Percentiles rank a stretch among this genome's conserved stretches.
Evolutionary conservation across 2,797 vertebrate genomes (phyloP).

Genomic region (Danio jaintianensis): DNA sequence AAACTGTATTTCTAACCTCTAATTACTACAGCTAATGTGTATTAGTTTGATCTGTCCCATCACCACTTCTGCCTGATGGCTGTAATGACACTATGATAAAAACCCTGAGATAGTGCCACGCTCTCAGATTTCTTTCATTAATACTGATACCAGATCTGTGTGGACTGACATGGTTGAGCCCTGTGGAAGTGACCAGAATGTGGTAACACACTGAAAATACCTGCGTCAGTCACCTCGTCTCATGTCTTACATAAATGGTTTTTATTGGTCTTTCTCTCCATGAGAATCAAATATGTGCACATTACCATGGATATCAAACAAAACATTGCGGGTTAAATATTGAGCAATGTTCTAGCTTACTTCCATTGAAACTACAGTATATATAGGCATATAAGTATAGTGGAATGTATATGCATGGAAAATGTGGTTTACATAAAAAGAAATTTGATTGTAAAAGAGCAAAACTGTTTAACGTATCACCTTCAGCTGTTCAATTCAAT

Average conservation of each 20-base stretch:
- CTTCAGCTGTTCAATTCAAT: slow-evolving; percentile 1
- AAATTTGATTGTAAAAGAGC: not conserved
- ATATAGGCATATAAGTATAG: not conserved
- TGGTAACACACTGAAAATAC: slow-evolving; percentile 69
- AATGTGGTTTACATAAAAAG: not conserved
- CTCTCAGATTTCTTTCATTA: slow-evolving; percentile 59
- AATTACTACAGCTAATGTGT: slow-evolving; percentile 49
- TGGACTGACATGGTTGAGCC: slow-evolving; percentile 50
- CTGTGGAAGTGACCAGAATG: slow-evolving; percentile 70
- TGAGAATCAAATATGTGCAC: not conserved
- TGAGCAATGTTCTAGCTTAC: not conserved
- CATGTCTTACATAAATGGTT: slow-evolving; percentile 61
- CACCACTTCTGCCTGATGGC: slow-evolving; percentile 52
- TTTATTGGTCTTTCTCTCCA: not conserved
- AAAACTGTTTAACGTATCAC: not conserved
- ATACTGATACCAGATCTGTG: slow-evolving; percentile 60
- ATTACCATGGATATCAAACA: not conserved
- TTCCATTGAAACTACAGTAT: not conserved
- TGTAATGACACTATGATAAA: slow-evolving; percentile 58
- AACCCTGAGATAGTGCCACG: slow-evolving; percentile 34
- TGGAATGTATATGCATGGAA: no score
- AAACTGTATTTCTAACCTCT: not conserved
- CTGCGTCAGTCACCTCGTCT: slow-evolving; percentile 57
- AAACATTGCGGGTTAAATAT: not conserved
- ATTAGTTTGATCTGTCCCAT: slow-evolving; percentile 36